These are phyloP conservation scores for Charaxes varanes DNA, from an alignment of 1,140 invertebrate species.

Conservation along the genomic window DNA sequence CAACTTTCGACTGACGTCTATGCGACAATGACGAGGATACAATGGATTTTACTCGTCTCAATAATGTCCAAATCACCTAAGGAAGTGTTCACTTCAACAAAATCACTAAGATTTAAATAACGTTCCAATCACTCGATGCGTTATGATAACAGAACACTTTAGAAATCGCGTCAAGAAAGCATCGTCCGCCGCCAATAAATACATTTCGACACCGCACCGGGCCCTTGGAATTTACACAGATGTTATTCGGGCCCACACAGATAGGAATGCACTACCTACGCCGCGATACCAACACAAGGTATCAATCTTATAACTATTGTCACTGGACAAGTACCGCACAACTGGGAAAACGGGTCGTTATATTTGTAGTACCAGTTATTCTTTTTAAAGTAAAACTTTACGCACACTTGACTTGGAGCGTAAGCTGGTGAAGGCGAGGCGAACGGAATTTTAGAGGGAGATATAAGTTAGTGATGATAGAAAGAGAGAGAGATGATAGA, in stretches of 20 bases:
- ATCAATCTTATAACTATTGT: constrained; percentile 45
- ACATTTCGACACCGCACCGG: constrained; percentile 34
- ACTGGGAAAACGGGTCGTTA: constrained; percentile 16
- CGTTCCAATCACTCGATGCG: constrained; percentile 7
- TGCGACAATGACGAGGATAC: too few species aligned
- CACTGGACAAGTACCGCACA: constrained; percentile 25
- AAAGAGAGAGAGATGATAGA: too few species aligned
- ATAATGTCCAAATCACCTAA: too few species aligned
- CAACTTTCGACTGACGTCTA: too few species aligned
- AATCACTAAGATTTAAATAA: constrained; percentile 4
- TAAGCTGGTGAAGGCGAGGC: too few species aligned
- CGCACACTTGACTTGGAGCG: too few species aligned
- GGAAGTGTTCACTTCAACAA: too few species aligned
- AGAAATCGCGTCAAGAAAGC: constrained; percentile 25
- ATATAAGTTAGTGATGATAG: too few species aligned
- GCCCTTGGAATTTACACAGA: constrained; percentile 39
- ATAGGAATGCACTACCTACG: constrained; percentile 53
- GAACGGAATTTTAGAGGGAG: too few species aligned
- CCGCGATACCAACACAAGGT: constrained; percentile 17
- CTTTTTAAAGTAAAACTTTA: too few species aligned
- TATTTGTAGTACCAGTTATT: constrained; percentile 11
- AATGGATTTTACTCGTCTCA: too few species aligned
- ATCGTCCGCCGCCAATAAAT: constrained; percentile 30
- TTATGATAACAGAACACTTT: constrained; percentile 19
- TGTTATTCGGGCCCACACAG: constrained; percentile 48